Base-by-base conservation (phyloP, 2,888 invertebrate genomes). In the Macrophya annulata region DNA sequence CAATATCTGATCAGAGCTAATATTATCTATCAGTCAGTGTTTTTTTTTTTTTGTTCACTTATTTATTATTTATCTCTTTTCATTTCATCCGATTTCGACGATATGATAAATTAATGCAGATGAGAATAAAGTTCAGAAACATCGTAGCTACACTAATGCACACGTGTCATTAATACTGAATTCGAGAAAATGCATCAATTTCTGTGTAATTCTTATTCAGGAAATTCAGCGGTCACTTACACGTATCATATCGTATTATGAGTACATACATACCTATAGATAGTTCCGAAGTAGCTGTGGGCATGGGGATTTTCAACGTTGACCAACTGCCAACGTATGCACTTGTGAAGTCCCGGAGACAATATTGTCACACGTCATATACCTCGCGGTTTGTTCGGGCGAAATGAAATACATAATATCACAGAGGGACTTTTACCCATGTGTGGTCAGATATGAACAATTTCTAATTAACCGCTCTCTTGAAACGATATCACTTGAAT, bases 161-260 rank as follows among this genome's bases (percentile, higher is more conserved):
- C 10, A 10, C 15, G 17, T 55, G n/a, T 48, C n/a, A n/a, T 55
- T 1, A 12, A 68, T 68, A 6, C 37, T 31, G 17, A 68, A 68
- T 17, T 15, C 25, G 68, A 37, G 37, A 68, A 17, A 51, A 55
- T 55, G n/a, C 55, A 55, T 55, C n/a, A 5, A 55, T n/a, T 55
- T n/a, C 55, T 55, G n/a, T 55, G 55, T 6, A 55, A 6, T 68
- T 68, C 68, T 37, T 37, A 68, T 68, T 17, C 37, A 17, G 17
- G 68, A 68, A 68, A 68, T 37, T 68, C 68, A 37, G 68, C 37
- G 68, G 37, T 37, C 15, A 17, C 17, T 68, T 37, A 37, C 68
- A 37, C 68, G 31, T 3, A 62, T 21, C 12, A 25, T 25, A 25
- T 62, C 25, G 12, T 10, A 12, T 25, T 12, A 9, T 25, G 62